These are phyloP conservation scores for Microctenopoma lineatum DNA, from an alignment of 2,797 vertebrate species.

Conservation along the genomic window DNA sequence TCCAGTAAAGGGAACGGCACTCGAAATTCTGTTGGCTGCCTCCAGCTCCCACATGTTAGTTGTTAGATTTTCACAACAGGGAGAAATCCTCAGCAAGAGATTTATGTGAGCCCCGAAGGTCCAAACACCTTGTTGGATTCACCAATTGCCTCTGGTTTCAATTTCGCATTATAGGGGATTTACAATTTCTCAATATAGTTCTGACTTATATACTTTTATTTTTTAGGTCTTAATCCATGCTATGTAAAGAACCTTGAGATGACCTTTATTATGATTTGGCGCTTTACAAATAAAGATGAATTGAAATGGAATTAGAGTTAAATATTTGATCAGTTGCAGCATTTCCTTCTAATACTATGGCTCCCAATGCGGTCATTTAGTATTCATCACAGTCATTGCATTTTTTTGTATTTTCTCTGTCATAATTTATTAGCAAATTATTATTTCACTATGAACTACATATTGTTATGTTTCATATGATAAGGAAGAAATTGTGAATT, in stretches of 20 bases:
- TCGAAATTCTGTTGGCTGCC: constrained; percentile 15
- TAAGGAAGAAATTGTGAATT: neutral
- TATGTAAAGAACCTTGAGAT: no score
- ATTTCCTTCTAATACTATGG: constrained; percentile 31
- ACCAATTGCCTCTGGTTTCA: constrained; percentile 47
- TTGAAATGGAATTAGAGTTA: neutral
- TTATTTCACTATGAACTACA: neutral
- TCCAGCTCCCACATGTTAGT: constrained; percentile 21
- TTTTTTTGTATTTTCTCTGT: constrained; percentile 26
- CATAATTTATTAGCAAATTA: constrained; percentile 8
- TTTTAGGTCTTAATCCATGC: no score
- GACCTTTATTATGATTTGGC: no score
- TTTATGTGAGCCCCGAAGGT: constrained; percentile 43
- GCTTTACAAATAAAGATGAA: no score
- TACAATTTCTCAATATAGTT: neutral
- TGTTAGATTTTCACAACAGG: constrained; percentile 27
- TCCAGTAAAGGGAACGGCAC: constrained; percentile 12
- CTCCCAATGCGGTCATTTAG: constrained; percentile 22
- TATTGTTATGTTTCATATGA: neutral
- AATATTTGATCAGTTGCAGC: constrained; percentile 37
- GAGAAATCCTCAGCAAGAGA: constrained; percentile 39
- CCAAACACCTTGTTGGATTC: constrained; percentile 51
- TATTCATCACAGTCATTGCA: constrained; percentile 5
- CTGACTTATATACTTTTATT: no score
- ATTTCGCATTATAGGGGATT: constrained; percentile 48